Base-by-base conservation (phyloP, 30 jellyfish, hydroid and myxozoan species). In the Pseudorhiza aurosa region DNA sequence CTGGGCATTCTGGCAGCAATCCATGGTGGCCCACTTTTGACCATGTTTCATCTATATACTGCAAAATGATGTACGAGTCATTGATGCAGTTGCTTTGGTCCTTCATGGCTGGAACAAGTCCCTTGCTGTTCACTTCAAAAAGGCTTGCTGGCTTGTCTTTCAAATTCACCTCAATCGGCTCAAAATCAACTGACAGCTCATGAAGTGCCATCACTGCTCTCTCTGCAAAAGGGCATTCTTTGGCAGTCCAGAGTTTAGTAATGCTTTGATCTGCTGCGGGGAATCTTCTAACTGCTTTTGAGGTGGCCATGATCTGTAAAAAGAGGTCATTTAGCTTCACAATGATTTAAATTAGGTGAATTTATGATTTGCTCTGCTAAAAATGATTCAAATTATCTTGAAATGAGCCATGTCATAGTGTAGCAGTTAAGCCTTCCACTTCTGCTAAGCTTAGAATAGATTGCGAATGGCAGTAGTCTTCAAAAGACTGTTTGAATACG, bases 41-140 rank as follows among this genome's bases (percentile, higher is more conserved):
- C 96, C 96, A 85, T 85, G 63, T 85, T 44, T 85, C 96, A 36
- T 85, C 96, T 18, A 85, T 43, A 62, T 85, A 85, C 47, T 68
- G 89, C 77, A 85, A 14, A 21, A 72, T 65, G 40, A 47, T 74
- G 49, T 64, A 58, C 4, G 96, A 85, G 22, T 85, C 96, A 17
- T 12, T 47, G 26, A 85, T n/a, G 65, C 69, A 25, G 21, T 56
- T 28, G 40, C 90, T 85, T 40, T 64, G 85, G 64, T 85, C 96
- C 28, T 85, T 65, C 82, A 85, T 72, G 21, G 89, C 89, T 1
- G 96, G 96, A 0, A 85, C 96, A 30, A 72, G 89, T 8, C 96
- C 96, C 26, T 74, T 74, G 68, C 57, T 19, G 85, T 85, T 85
- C 26, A 85, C 89, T 65, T 74, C 82, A 47, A 72, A 74, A 25